Percentiles rank a stretch among this genome's conserved stretches.
phyloP scores from a whole-genome alignment of 2,797 vertebrate genomes.

The Podarcis lilfordi region DNA sequence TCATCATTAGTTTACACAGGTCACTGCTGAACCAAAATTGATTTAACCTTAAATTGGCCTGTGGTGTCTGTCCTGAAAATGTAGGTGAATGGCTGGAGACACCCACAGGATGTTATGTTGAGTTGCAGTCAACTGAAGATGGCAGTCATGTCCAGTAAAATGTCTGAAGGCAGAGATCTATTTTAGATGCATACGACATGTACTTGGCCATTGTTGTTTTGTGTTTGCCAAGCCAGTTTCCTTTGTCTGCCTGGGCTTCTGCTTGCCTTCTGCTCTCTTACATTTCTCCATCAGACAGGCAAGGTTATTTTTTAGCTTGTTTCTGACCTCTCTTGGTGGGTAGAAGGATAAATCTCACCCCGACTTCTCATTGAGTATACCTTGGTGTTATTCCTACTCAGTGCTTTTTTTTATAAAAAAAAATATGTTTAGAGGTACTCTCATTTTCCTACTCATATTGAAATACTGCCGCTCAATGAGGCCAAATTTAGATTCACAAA shows the following conservation, averaged over 20 bases:
- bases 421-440: too few species aligned
- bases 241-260: neutral
- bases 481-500: too few species aligned
- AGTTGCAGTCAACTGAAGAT: neutral
- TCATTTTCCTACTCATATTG: too few species aligned
- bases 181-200: neutral
- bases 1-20: constrained; percentile 23
- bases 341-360: neutral
- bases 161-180: neutral
- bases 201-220: neutral
- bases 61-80: neutral
- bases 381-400: neutral
- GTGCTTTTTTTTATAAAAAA: too few species aligned
- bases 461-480: too few species aligned
- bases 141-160: neutral
- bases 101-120: neutral
- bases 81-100: neutral
- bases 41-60: constrained; percentile 21
- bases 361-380: neutral
- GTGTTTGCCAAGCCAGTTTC: neutral
- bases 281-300: neutral
- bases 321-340: neutral
- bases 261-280: neutral
- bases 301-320: neutral
- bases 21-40: constrained; percentile 21